phyloP scores from a whole-genome alignment of 2,797 vertebrate species.

The Pteropus rufus region DNA sequence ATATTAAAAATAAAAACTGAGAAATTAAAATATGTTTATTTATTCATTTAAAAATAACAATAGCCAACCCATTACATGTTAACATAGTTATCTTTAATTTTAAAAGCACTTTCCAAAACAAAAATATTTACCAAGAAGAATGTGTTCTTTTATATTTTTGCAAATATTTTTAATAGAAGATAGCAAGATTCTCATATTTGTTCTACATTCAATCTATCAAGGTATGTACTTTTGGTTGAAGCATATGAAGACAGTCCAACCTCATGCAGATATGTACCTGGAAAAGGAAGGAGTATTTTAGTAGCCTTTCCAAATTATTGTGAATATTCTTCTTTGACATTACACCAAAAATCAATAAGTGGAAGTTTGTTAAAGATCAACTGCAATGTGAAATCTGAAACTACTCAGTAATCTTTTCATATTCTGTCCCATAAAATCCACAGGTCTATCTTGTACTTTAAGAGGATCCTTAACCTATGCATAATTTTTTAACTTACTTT shows the following conservation, averaged over 20 bases:
- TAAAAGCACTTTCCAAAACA: not conserved
- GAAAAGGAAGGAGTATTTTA: not conserved
- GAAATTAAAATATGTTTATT: not conserved
- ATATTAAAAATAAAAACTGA: not conserved
- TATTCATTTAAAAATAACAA: not conserved
- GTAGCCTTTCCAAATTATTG: not conserved
- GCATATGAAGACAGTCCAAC: not conserved
- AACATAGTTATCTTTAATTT: not conserved
- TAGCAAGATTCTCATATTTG: not conserved
- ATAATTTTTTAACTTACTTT: not conserved
- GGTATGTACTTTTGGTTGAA: not conserved
- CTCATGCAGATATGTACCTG: not conserved
- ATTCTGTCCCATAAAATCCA: not conserved
- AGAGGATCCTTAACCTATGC: not conserved
- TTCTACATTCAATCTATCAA: not conserved
- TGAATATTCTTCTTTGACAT: not conserved
- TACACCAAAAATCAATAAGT: not conserved
- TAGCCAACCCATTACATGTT: not conserved
- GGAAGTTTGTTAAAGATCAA: not conserved
- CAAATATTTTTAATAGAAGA: not conserved
- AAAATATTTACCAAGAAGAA: not conserved
- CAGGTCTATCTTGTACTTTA: not conserved
- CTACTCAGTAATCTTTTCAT: not conserved
- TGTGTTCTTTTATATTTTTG: not conserved
- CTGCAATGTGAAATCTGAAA: not conserved